Base-by-base conservation (phyloP, 92 coral and sea anemone species). In the Phenganax stokvisi region DNA sequence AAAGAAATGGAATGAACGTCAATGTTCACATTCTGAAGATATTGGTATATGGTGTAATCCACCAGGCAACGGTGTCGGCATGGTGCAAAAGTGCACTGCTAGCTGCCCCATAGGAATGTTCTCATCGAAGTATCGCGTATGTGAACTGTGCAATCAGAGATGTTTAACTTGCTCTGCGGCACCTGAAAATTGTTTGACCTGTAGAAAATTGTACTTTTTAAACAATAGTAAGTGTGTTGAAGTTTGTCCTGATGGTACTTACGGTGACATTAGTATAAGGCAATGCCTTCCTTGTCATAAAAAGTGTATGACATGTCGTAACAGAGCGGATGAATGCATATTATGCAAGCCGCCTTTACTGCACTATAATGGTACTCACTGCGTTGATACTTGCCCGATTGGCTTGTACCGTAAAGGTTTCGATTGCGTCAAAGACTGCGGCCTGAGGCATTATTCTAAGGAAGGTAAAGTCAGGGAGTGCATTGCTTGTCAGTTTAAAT, bases 21-120 rank as follows among this genome's bases (percentile, higher is more conserved):
- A 88, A 69, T 94, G 98, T 44, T 88, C 89, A 12, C 97, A 92
- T 74, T 11, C 77, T 4, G 94, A 90, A 76, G 98, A 94, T 65
- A 90, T 89, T 8, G 87, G 97, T 0, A 79, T 94, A 20, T 57
- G 57, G 30, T 94, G 98, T 72, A 28, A 81, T 13, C 96, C 91
- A 3, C 98, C 98, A 10, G 91, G 30, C 9, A 2, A 6, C 17
- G 73, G 73, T 61, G 2, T 28, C 13, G n/a, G 12, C 0, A 51
- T n/a, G 6, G 13, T 4, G 6, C 13, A 8, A 1, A 7, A 17
- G n/a, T 78, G 82, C 64, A n/a, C 64, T n/a, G 0, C 5, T 1
- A 10, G 64, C 25, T 78, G 82, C 25, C 44, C 31, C 2, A 7
- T 0, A 4, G 73, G 73, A 11, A n/a, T 51, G 72, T 64, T 7